A percentile compares a stretch with the other conserved stretches of the same genome.
Evolutionary conservation across 1,140 invertebrate genomes (phyloP).

Genomic region (Delia radicum): DNA sequence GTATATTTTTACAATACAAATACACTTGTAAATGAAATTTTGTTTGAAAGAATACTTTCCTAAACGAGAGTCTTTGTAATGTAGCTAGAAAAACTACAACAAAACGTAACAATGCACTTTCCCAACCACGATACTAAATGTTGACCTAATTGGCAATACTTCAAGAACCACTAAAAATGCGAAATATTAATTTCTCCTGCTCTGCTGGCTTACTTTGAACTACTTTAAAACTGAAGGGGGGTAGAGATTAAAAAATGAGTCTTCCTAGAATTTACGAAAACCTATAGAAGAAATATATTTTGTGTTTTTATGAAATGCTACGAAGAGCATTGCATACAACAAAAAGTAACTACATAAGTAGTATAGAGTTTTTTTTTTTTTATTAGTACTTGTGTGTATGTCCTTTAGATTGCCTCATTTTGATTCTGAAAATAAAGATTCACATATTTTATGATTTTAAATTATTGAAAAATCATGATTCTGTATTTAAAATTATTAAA

Average conservation of each 20-base stretch:
- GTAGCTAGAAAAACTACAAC: neutral
- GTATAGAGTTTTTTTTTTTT: neutral
- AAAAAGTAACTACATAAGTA: neutral
- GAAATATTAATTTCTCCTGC: neutral
- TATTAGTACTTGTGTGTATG: too few relatives aligned
- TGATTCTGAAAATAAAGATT: too few relatives aligned
- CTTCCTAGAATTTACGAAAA: too few relatives aligned
- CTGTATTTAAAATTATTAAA: too few relatives aligned
- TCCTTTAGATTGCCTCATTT: too few relatives aligned
- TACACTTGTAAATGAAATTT: neutral
- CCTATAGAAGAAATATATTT: too few relatives aligned
- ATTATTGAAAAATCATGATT: too few relatives aligned
- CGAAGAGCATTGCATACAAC: too few relatives aligned
- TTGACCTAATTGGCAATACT: conserved; percentile 1
- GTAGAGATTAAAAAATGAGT: neutral
- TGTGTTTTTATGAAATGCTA: too few relatives aligned
- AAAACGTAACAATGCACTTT: neutral
- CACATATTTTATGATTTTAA: too few relatives aligned
- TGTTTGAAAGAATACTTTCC: neutral
- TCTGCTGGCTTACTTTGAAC: neutral
- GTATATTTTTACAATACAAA: too few relatives aligned
- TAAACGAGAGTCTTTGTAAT: neutral
- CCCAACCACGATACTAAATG: neutral
- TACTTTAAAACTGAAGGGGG: neutral
- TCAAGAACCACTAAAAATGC: neutral